Base-by-base conservation (phyloP, 2,797 vertebrate genomes). In the Calcarius lapponicus region DNA sequence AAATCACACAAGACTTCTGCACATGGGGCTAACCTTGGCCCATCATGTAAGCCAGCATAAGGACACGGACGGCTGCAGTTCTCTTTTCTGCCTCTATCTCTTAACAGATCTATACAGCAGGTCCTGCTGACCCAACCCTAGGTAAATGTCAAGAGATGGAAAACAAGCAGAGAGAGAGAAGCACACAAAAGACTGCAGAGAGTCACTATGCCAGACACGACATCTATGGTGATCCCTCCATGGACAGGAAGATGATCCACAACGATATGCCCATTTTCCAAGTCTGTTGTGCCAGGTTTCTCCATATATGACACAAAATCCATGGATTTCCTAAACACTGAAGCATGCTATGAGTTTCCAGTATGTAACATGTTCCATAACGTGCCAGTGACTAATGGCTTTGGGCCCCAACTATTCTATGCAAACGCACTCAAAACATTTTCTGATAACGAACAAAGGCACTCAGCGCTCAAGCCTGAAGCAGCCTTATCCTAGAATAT, bases 391-490 rank as follows among this genome's bases (percentile, higher is more conserved):
- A 90, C 26, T 72, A 83, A 90, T 17, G 45, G 72, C 72, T 87
- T 88, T 57, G 81, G 60, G 61, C 42, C 54, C 60, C 72, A 80
- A 38, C 21, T 48, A 26, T 57, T 86, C 56, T 32, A 13, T 4
- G 36, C 56, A 88, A 95, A 90, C 43, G 71, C 10, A 48, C 17
- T 66, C 60, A 34, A 48, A 38, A 38, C 56, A 24, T 78, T 69
- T 91, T 56, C 89, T 51, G 82, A 51, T 91, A 92, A 95, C 85
- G 45, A 78, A 47, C 65, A 78, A 54, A 91, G 18, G 11, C 56
- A 90, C 43, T 61, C 26, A 56, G 51, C 8, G 10, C 28, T 86
- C 78, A 88, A 53, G 66, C 22, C 43, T 51, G 54, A 86, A 72
- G 10, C 2, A 3, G 42, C 25, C 20, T 31, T 69, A 58, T 24